Evolutionary conservation across 2,797 vertebrate genomes (phyloP).

Genomic region (Triplophysa bombifrons): DNA sequence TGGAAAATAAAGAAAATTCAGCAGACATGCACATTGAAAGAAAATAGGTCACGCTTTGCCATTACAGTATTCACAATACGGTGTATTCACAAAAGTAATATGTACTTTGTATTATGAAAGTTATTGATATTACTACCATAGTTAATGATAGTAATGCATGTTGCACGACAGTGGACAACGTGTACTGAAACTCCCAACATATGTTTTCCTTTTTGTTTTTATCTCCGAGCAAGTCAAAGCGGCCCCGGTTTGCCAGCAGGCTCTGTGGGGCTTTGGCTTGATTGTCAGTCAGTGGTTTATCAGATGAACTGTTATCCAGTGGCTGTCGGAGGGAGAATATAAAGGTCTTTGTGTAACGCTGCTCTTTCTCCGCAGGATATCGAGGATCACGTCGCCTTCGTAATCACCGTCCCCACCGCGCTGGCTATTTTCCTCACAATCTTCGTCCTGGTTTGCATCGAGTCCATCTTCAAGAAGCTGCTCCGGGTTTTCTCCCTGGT

Average conservation of each 20-base stretch:
- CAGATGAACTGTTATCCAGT: constrained; percentile 5
- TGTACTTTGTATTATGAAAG: too few relatives aligned
- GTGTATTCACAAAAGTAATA: background rate
- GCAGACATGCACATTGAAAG: background rate
- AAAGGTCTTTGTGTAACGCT: constrained; percentile 25
- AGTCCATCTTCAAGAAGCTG: constrained; percentile 95
- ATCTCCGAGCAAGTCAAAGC: background rate
- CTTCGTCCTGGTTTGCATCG: constrained; percentile 95
- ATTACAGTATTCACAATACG: background rate
- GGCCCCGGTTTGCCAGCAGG: background rate
- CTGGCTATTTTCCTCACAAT: constrained; percentile 97
- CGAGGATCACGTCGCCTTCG: constrained; percentile 92
- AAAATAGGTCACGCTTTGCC: background rate
- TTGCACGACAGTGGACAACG: background rate
- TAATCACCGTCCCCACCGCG: constrained; percentile 95
- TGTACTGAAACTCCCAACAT: background rate
- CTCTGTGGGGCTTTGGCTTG: constrained; percentile 1
- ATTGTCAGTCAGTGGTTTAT: constrained; percentile 31
- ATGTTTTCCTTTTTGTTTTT: background rate
- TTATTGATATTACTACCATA: background rate
- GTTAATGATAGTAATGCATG: background rate
- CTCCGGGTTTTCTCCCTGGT: constrained; percentile 92
- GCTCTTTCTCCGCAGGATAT: constrained; percentile 76
- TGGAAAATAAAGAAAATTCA: background rate
- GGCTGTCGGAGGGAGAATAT: background rate